Conservation (phyloP, 2,113 vertebrate species). For the Platysteira castanea region DNA sequence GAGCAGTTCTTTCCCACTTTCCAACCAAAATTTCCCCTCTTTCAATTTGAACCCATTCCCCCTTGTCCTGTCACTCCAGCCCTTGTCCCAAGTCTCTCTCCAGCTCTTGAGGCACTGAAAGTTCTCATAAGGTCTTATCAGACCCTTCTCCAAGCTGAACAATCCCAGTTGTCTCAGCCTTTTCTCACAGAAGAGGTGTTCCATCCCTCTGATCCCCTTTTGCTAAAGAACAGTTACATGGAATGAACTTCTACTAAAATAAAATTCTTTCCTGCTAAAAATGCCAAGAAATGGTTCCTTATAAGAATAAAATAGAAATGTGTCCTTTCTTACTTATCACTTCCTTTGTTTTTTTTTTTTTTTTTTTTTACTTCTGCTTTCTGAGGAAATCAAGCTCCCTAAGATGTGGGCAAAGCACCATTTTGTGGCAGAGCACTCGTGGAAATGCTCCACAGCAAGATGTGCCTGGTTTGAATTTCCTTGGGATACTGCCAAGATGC, state of each 20-base stretch:
- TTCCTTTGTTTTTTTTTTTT: not conserved
- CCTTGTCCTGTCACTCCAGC: accelerated
- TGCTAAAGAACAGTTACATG: not conserved
- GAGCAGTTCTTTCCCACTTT: not conserved
- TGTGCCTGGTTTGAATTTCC: not conserved
- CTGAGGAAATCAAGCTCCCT: not conserved
- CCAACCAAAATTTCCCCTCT: too few relatives aligned
- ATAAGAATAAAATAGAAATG: not conserved
- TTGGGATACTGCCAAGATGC: not conserved
- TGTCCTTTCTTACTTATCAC: not conserved
- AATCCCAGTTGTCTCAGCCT: not conserved
- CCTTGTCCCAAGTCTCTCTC: too few relatives aligned
- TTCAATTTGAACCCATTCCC: too few relatives aligned
- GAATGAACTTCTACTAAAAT: not conserved
- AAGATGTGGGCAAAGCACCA: not conserved
- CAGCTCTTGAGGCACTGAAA: not conserved
- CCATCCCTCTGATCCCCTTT: not conserved
- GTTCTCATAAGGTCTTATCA: not conserved
- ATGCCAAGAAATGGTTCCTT: not conserved
- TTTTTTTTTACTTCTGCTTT: not conserved
- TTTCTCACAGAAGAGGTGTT: not conserved
- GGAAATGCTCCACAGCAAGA: not conserved
- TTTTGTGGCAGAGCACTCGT: not conserved
- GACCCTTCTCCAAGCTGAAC: not conserved
- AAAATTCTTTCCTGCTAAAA: not conserved